Evolutionary conservation across 2,113 vertebrate genomes (phyloP).

Genomic region (Menura novaehollandiae): DNA sequence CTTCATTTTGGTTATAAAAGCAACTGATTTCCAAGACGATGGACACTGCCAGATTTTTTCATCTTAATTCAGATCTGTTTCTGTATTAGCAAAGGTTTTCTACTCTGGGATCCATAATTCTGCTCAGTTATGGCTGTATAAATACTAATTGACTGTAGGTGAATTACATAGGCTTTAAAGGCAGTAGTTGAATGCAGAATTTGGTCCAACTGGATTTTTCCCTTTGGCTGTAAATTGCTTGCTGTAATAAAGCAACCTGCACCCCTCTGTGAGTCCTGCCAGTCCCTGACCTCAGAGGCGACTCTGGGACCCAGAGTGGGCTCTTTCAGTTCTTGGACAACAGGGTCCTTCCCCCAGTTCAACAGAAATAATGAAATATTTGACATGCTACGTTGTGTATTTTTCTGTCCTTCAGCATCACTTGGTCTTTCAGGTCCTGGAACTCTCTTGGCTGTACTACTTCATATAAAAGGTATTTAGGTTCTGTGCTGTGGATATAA

Average conservation of each 20-base stretch:
- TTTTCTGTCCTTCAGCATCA: neutral
- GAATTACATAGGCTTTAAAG: neutral
- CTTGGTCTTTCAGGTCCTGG: neutral
- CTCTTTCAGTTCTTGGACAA: neutral
- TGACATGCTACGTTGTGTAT: neutral
- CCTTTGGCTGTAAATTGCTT: neutral
- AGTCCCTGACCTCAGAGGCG: neutral
- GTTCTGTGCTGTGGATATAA: neutral
- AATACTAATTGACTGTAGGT: neutral
- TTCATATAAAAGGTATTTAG: neutral
- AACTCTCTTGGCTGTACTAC: neutral
- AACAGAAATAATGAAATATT: neutral
- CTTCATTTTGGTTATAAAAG: slow-evolving; percentile 33
- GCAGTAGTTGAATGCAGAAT: neutral
- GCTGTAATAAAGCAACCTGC: neutral
- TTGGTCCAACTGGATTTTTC: neutral
- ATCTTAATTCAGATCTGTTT: neutral
- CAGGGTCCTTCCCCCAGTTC: neutral
- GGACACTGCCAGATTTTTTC: neutral
- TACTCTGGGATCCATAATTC: neutral
- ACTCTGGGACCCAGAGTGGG: neutral
- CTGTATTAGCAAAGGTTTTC: neutral
- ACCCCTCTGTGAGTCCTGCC: neutral
- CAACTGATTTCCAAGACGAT: neutral
- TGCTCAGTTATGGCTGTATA: neutral